Base-by-base conservation (phyloP, 2,888 invertebrate genomes). In the Sminthurides aquaticus region DNA sequence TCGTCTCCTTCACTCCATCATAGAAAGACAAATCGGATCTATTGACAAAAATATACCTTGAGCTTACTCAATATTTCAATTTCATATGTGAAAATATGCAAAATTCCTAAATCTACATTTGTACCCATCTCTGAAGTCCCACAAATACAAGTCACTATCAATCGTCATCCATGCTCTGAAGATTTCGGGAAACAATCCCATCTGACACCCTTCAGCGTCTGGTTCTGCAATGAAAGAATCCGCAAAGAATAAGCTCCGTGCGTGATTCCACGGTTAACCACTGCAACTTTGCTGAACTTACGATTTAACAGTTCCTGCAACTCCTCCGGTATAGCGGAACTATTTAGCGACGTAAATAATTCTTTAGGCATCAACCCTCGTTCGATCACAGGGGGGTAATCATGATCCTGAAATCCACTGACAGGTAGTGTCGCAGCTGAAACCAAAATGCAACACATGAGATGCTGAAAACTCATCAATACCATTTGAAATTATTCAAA, bases 161-260 rank as follows among this genome's bases (percentile, higher is more conserved):
- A 99, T 92, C 3, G 95, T 92, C 63, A 99, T 81, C 97, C 97
- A 99, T 0, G 97, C 97, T 77, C 98, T 83, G 62, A 89, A 89
- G 72, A 99, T 95, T 79, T 94, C 95, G 65, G 96, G 90, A 81
- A 99, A 97, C 8, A 99, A 82, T 2, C 99, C 99, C 93, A 98
- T 96, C 22, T 69, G 68, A 55, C 71, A 71, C 18, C 61, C 62
- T 25, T 56, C 65, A 49, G 58, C 60, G 27, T 69, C 68, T 2
- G 65, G 65, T 48, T 66, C 69, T 67, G 56, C 1, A 59, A 62
- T 61, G 22, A 52, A 1, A 65, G 2, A 34, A 34, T 11, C 43
- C 43, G 43, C 43, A 11, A 34, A 34, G 43, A 34, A 34, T n/a
- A n/a, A n/a, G n/a, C n/a, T n/a, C n/a, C n/a, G n/a, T n/a, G n/a